These are phyloP conservation scores for Apocheima hispidaria DNA, from an alignment of 2,888 invertebrate genomes.

Conservation along the genomic window DNA sequence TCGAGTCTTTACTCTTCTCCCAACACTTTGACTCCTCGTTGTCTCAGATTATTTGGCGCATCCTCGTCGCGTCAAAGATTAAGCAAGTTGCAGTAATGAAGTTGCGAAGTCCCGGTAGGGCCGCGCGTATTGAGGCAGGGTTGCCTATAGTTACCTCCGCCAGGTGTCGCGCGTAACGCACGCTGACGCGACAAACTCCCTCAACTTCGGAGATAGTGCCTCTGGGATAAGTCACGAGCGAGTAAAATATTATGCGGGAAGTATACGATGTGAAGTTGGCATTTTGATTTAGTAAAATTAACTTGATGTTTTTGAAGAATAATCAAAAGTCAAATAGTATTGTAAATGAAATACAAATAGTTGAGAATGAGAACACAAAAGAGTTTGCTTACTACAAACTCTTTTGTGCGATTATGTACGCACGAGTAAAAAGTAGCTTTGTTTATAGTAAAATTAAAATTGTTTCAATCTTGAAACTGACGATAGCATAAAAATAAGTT, in stretches of 20 bases:
- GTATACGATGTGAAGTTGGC: too few relatives aligned
- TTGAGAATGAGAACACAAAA: too few relatives aligned
- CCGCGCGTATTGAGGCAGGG: constrained; percentile 26
- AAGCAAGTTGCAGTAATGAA: constrained; percentile 45
- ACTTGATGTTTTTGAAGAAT: too few relatives aligned
- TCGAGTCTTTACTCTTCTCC: background rate
- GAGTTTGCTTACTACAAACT: too few relatives aligned
- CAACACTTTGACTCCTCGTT: background rate
- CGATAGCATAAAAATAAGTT: too few relatives aligned
- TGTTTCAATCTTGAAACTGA: too few relatives aligned
- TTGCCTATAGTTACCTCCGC: constrained; percentile 21
- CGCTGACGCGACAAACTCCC: constrained; percentile 63
- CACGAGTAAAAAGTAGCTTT: background rate
- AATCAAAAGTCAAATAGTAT: too few relatives aligned
- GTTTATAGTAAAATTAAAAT: background rate
- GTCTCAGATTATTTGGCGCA: constrained; percentile 41
- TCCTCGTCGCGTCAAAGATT: constrained; percentile 44
- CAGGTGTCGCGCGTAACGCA: constrained; percentile 59
- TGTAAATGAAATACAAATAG: too few relatives aligned
- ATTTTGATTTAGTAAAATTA: too few relatives aligned
- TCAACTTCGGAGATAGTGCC: constrained; percentile 52
- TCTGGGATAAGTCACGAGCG: constrained; percentile 31
- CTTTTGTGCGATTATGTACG: too few relatives aligned
- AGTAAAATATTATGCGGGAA: background rate
- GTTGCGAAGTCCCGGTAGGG: constrained; percentile 36